Conservation (phyloP, 2,797 vertebrate species). For the Rachycentron canadum region DNA sequence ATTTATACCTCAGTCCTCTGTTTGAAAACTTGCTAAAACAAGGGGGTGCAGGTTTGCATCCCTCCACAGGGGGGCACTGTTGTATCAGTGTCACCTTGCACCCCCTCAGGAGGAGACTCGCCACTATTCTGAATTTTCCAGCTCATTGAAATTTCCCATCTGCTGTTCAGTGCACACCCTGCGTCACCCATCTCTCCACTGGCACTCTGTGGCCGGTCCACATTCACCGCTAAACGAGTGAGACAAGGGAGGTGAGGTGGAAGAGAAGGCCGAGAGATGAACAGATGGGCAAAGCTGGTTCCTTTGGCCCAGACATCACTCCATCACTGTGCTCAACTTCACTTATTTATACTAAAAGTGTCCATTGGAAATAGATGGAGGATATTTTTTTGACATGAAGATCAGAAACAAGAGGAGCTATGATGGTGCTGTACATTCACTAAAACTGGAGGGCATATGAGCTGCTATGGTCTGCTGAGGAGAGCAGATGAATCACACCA, state of each 20-base stretch:
- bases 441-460: slow-evolving; percentile 14
- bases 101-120: neutral
- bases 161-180: slow-evolving; percentile 51
- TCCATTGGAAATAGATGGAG: neutral
- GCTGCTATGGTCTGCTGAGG: slow-evolving; percentile 25
- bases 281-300: slow-evolving; percentile 67
- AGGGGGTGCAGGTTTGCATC: neutral
- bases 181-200: slow-evolving; percentile 26
- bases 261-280: slow-evolving; percentile 54
- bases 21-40: neutral
- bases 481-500: slow-evolving; percentile 46
- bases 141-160: slow-evolving; percentile 72
- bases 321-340: slow-evolving; percentile 10
- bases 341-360: slow-evolving; percentile 6
- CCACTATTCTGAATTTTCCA: slow-evolving; percentile 61
- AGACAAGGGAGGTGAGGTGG: slow-evolving; percentile 76
- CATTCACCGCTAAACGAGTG: slow-evolving; percentile 60
- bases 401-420: slow-evolving; percentile 7
- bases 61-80: slow-evolving; percentile 65
- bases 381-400: slow-evolving; percentile 7
- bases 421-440: slow-evolving; percentile 7
- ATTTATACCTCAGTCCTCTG: neutral
- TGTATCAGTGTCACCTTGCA: slow-evolving; percentile 7
- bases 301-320: slow-evolving; percentile 41
- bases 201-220: slow-evolving; percentile 43